phyloP scores from a whole-genome alignment of 2,797 vertebrate species.

The Sebastolobus alascanus region DNA sequence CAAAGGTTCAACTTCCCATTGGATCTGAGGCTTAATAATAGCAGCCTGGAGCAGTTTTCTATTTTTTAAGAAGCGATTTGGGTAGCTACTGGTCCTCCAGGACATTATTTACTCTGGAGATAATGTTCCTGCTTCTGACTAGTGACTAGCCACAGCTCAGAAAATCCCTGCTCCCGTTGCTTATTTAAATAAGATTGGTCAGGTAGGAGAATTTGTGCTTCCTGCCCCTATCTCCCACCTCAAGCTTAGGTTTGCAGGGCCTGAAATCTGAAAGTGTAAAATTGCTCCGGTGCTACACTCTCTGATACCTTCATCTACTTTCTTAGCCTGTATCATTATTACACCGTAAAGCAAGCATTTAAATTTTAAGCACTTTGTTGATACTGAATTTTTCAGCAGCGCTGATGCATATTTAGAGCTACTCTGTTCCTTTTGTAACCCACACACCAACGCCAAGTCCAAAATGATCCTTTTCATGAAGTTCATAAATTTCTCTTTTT shows the following conservation, averaged over 20 bases:
- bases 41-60: slow-evolving; percentile 80
- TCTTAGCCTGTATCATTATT: slow-evolving; percentile 74
- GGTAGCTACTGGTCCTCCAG: slow-evolving; percentile 78
- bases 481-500: slow-evolving; percentile 28
- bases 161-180: slow-evolving; percentile 81
- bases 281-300: slow-evolving; percentile 74
- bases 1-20: slow-evolving; percentile 87
- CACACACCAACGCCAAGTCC: background rate
- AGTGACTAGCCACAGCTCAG: slow-evolving; percentile 77
- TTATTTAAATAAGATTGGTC: slow-evolving; percentile 83
- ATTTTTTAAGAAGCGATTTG: slow-evolving; percentile 85
- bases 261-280: slow-evolving; percentile 81
- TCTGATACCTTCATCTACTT: slow-evolving; percentile 74
- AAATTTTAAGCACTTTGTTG: slow-evolving; percentile 71
- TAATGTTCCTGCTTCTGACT: slow-evolving; percentile 84
- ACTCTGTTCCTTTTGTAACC: slow-evolving; percentile 35
- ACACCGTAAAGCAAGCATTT: slow-evolving; percentile 74
- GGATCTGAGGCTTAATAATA: slow-evolving; percentile 85
- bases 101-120: slow-evolving; percentile 88
- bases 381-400: slow-evolving; percentile 63
- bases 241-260: slow-evolving; percentile 75
- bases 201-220: slow-evolving; percentile 74
- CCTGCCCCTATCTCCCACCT: slow-evolving; percentile 76
- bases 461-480: slow-evolving; percentile 38
- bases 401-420: slow-evolving; percentile 56